Conservation (phyloP, 2,888 invertebrate genomes). For the Meiosimyza platycephala region DNA sequence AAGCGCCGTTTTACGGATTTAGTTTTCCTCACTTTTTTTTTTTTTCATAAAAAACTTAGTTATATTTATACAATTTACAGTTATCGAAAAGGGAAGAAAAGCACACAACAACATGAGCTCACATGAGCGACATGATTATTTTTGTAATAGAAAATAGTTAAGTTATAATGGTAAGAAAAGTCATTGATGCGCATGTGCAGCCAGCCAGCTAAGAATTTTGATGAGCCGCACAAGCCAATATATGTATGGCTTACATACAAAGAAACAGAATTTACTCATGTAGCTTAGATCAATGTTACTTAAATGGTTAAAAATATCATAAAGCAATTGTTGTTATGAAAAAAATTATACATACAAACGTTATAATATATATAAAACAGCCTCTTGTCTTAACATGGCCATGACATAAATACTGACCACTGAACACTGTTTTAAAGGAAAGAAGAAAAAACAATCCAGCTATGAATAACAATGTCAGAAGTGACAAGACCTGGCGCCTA, state of each 20-base stretch:
- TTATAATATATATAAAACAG: background rate
- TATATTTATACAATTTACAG: slow-evolving; percentile 60
- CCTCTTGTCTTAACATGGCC: slow-evolving; percentile 5
- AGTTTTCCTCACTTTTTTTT: slow-evolving; percentile 15
- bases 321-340: background rate
- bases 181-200: slow-evolving; percentile 14
- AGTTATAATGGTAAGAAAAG: background rate
- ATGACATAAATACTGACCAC: slow-evolving; percentile 8
- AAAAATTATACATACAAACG: background rate
- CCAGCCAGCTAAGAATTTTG: slow-evolving; percentile 20
- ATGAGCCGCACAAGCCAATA: slow-evolving; percentile 8
- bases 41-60: slow-evolving; percentile 39
- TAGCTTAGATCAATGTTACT: too few relatives aligned
- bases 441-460: too few relatives aligned
- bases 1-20: background rate
- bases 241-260: too few relatives aligned
- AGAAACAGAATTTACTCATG: too few relatives aligned
- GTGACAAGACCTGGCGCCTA: slow-evolving; percentile 6
- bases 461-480: background rate
- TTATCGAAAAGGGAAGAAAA: slow-evolving; percentile 38
- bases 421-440: background rate
- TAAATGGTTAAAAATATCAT: too few relatives aligned
- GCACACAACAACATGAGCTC: background rate
- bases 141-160: background rate
- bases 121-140: too few relatives aligned